phyloP scores from a whole-genome alignment of 92 coral and sea anemone species.

The Parazoanthus darwini region DNA sequence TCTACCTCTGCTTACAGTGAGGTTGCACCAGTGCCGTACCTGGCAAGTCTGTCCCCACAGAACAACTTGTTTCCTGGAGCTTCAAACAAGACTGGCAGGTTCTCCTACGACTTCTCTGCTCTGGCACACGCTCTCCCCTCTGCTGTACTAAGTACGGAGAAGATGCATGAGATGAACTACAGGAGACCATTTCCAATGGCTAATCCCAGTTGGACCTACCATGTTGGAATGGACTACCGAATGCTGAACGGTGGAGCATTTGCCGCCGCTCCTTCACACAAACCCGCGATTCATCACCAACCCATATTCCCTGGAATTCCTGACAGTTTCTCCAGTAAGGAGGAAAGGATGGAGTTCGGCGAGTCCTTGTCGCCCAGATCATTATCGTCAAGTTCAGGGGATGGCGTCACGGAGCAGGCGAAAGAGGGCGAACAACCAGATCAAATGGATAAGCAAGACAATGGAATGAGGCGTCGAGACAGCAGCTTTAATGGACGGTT shows the following conservation, averaged over 20 bases:
- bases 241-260: constrained; percentile 27
- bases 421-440: not conserved
- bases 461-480: constrained; percentile 34
- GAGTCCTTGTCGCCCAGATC: not conserved
- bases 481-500: constrained; percentile 47
- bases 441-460: not conserved
- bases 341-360: not conserved
- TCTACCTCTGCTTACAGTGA: constrained; percentile 12
- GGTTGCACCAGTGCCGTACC: not conserved
- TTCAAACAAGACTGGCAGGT: constrained; percentile 19
- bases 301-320: not conserved
- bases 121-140: constrained; percentile 8
- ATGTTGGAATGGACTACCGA: constrained; percentile 35
- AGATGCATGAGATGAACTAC: constrained; percentile 2
- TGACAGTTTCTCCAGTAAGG: not conserved
- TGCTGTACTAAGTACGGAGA: not conserved
- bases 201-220: constrained; percentile 39
- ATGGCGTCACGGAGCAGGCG: not conserved
- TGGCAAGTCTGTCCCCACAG: not conserved
- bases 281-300: not conserved
- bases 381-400: constrained; percentile 24
- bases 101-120: constrained; percentile 28
- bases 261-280: constrained; percentile 16
- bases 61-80: not conserved
- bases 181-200: constrained; percentile 9